Conservation (phyloP, 2,113 vertebrate species). For the Pyrgilauda ruficollis region DNA sequence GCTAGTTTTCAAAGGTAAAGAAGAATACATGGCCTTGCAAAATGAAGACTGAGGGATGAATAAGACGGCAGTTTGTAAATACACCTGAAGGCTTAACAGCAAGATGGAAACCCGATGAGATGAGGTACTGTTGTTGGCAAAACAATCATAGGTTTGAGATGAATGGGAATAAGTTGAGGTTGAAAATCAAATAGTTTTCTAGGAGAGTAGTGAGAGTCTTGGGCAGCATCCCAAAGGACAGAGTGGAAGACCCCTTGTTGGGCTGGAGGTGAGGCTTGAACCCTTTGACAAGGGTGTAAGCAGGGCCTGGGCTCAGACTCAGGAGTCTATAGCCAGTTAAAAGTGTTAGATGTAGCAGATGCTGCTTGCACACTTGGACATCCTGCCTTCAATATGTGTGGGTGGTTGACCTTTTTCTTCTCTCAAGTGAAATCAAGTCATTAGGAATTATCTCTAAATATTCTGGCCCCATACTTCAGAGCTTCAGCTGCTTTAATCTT, state of each 20-base stretch:
- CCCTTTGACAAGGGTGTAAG: background rate
- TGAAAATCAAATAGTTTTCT: background rate
- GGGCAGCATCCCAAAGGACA: background rate
- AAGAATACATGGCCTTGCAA: background rate
- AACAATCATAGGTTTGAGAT: background rate
- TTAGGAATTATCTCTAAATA: background rate
- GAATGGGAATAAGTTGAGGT: background rate
- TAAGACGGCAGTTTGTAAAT: background rate
- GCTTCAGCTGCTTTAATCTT: background rate
- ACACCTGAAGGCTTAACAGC: background rate
- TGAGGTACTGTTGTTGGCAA: background rate
- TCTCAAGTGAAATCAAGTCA: conserved; percentile 24
- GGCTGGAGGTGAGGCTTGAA: background rate
- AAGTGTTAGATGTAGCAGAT: background rate
- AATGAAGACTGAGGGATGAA: background rate
- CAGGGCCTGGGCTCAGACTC: background rate
- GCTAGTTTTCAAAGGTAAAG: background rate
- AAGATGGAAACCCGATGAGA: background rate
- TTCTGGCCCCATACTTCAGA: background rate
- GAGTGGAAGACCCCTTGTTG: background rate
- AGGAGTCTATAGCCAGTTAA: background rate
- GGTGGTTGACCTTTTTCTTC: conserved; percentile 36
- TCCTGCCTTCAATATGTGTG: accelerated
- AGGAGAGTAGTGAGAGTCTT: background rate
- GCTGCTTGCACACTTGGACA: background rate